Conservation (phyloP, 2,797 vertebrate genomes). For the Astyanax mexicanus region DNA sequence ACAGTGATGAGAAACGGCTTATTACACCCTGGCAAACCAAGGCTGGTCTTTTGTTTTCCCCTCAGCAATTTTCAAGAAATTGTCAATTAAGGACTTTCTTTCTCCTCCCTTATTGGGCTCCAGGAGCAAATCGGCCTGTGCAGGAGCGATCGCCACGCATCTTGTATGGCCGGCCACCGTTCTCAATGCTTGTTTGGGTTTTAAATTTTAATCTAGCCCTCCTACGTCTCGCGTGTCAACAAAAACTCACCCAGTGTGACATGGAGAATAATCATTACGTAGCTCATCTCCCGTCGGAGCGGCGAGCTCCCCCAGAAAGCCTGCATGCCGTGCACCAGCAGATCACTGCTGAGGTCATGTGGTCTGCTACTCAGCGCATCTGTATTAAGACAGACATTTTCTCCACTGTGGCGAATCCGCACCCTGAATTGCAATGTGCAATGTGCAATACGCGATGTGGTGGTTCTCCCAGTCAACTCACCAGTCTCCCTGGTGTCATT, state of each 20-base stretch:
- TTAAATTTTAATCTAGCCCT: constrained; percentile 66
- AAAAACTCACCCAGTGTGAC: constrained; percentile 47
- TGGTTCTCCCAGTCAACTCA: too few relatives aligned
- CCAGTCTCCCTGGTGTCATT: too few relatives aligned
- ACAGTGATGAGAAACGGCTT: constrained; percentile 92
- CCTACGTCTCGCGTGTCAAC: constrained; percentile 45
- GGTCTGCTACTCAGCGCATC: constrained; percentile 3
- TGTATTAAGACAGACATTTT: constrained; percentile 8
- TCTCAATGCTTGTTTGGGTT: constrained; percentile 58
- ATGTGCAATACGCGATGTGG: too few relatives aligned
- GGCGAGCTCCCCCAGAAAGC: constrained; percentile 6
- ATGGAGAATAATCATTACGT: constrained; percentile 53
- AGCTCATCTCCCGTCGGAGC: constrained; percentile 57
- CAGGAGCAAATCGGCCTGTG: constrained; percentile 84
- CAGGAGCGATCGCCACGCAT: constrained; percentile 51
- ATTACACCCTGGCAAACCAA: constrained; percentile 88
- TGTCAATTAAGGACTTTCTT: constrained; percentile 94
- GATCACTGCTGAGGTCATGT: constrained; percentile 1
- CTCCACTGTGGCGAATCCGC: background rate
- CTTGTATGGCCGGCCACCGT: constrained; percentile 57
- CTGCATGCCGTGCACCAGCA: background rate
- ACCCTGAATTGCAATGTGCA: background rate
- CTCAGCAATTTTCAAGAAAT: constrained; percentile 93
- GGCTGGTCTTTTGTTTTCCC: constrained; percentile 77
- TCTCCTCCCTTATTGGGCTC: constrained; percentile 75